phyloP scores from a whole-genome alignment of 2,797 vertebrate species.

The Platalea minor region DNA sequence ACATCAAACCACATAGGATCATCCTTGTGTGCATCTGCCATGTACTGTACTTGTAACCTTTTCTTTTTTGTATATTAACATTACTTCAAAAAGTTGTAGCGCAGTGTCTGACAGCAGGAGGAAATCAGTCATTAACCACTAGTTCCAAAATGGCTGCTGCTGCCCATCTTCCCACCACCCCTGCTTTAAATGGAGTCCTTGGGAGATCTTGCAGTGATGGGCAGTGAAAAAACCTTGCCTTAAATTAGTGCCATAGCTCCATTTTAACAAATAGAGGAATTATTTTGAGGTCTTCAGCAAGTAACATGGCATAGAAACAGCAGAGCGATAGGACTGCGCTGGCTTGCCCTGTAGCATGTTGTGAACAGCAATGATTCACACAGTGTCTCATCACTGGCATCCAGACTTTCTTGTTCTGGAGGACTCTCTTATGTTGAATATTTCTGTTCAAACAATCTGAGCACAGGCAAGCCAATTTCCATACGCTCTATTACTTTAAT shows the following conservation, averaged over 20 bases:
- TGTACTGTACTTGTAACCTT: not conserved
- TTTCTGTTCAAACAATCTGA: not conserved
- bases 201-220: not conserved
- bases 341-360: not conserved
- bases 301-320: not conserved
- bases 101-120: not conserved
- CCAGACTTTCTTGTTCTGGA: constrained; percentile 46
- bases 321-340: not conserved
- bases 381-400: not conserved
- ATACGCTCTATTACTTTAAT: not conserved
- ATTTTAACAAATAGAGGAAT: not conserved
- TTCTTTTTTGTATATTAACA: not conserved
- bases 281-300: not conserved
- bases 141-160: not conserved
- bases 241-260: not conserved
- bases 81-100: not conserved
- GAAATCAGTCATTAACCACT: not conserved
- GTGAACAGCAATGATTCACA: not conserved
- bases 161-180: not conserved
- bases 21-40: not conserved
- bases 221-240: not conserved
- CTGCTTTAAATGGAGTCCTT: not conserved
- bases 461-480: not conserved
- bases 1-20: not conserved
- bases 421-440: not conserved